Base-by-base conservation (phyloP, 2,888 invertebrate species). In the Oscheius sp. region DNA sequence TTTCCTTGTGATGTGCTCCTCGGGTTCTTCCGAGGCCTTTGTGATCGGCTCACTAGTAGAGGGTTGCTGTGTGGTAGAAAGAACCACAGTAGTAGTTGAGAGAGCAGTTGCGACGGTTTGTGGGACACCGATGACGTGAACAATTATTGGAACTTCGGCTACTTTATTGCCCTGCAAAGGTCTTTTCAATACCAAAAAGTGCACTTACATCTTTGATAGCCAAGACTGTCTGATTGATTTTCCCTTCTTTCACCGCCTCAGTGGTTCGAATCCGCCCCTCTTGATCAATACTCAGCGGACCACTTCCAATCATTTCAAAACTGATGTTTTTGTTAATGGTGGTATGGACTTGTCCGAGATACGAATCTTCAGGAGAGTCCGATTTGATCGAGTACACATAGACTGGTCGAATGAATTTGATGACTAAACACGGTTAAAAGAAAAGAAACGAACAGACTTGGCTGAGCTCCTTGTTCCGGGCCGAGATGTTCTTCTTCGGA, bases 141-240 rank as follows among this genome's bases (percentile, higher is more conserved):
- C 79, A 32, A 76, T 60, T 5, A 81, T 50, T 10, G 79, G 29
- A 0, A 77, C 65, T 42, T 76, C 75, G 0, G 78, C 81, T 1
- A 79, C 59, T 37, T 75, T 72, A 2, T 72, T 62, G 0, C 78
- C 74, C 35, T 74, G 47, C 33, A 74, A 66, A 47, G 4, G 2
- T 35, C 5, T 62, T 5, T 48, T 10, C 7, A 7, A 53, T 66
- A 1, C 21, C 21, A 33, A 21, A 50, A 13, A 11, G 33, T 2
- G 2, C 32, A 13, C 73, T 57, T 47, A 76, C 76, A 11, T 57
- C 59, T 13, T 60, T 63, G 9, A 75, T 75, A 2, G 79, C 82
- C 47, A 80, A 73, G 35, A 82, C 66, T 2, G 77, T 74, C 35
- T 79, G 78, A 66, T 77, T 75, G 37, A 79, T 73, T 2, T 74